Base-by-base conservation (phyloP, 2,797 vertebrate genomes). In the Acomys russatus region DNA sequence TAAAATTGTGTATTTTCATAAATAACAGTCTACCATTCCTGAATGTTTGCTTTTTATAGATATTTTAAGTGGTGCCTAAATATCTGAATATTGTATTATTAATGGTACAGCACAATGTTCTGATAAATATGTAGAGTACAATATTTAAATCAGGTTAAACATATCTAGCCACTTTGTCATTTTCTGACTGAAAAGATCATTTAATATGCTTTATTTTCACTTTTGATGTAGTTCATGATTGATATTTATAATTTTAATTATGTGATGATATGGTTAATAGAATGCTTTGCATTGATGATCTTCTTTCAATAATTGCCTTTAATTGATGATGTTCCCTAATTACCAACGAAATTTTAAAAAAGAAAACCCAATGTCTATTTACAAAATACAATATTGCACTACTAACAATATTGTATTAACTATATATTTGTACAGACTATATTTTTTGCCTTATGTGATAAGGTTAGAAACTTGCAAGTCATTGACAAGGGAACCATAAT, bases 331-430 rank as follows among this genome's bases (percentile, higher is more conserved):
- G 6, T 35, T 68, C 66, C 86, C 2, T 22, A 88, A 86, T 88
- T 83, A 71, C 1, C 14, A 73, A 56, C 4, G 28, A 94, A 93
- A 96, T 88, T 33, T 88, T 83, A 86, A 64, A 73, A 92, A 73
- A 85, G 23, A 70, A 94, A 54, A 82, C 9, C 38, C 25, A 66
- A 0, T 79, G 49, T 86, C 18, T 64, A 11, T 23, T 54, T 76
- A 18, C 17, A 49, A 38, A 33, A 71, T 71, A 71, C 2, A 44
- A 49, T 49, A 76, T 6, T 12, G 4, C 25, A 14, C 22, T 44
- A 44, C 8, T 96, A 28, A 44, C 35, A 83, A 28, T 74, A 70
- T 1, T 83, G 1, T 82, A 44, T 20, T 84, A 73, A 38, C 3
- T 56, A 77, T 51, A 49, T 23, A 74, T 86, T 90, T 89, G 33